A percentile compares a stretch with the other conserved stretches of the same genome.
phyloP scores from a whole-genome alignment of 1,140 invertebrate genomes.

The Cheumatopsyche charites region DNA sequence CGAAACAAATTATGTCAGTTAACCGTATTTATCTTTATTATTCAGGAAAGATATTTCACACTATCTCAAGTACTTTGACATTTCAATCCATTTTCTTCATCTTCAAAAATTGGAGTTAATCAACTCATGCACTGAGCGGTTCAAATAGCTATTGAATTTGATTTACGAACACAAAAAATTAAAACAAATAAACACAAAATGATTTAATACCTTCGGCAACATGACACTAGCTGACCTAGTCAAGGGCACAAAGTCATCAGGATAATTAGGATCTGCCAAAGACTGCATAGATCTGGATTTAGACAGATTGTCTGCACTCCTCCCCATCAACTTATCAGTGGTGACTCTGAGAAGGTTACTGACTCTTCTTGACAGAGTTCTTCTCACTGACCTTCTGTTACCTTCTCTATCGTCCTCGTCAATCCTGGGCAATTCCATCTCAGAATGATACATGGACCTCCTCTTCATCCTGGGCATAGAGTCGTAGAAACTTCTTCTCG shows the following conservation, averaged over 20 bases:
- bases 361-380: not conserved
- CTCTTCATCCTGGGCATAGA: not conserved
- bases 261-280: not conserved
- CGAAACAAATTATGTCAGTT: too few species aligned
- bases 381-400: not conserved
- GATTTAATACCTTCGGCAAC: constrained; percentile 11
- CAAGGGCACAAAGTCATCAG: not conserved
- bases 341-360: not conserved
- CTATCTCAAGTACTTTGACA: too few species aligned
- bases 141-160: too few species aligned
- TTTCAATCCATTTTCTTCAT: too few species aligned
- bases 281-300: not conserved
- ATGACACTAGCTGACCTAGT: constrained; percentile 1
- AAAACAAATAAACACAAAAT: too few species aligned
- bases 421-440: not conserved
- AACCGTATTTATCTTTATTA: too few species aligned
- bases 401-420: not conserved
- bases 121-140: too few species aligned
- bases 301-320: not conserved
- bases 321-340: not conserved
- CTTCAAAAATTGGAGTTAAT: too few species aligned
- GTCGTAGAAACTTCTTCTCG: not conserved
- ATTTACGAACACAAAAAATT: too few species aligned
- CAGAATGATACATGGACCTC: not conserved
- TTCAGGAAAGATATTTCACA: too few species aligned